Conservation (phyloP, 2,888 invertebrate species). For the Metalampra italica region DNA sequence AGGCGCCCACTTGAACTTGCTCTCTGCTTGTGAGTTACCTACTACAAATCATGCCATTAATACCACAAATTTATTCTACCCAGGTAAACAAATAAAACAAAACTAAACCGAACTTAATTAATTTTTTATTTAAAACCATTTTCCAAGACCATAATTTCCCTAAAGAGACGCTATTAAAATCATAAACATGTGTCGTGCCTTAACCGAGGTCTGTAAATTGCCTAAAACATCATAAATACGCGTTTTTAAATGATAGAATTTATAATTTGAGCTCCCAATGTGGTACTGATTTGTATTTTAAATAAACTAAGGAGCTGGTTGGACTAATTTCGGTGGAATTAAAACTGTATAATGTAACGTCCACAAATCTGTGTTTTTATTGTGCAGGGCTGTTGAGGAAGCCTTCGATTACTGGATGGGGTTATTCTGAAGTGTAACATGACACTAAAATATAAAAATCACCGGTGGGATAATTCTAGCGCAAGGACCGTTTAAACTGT, state of each 20-base stretch:
- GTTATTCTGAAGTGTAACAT: constrained; percentile 25
- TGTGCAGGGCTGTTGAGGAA: constrained; percentile 58
- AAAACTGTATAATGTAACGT: constrained; percentile 48
- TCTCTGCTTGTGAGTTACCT: constrained; percentile 4
- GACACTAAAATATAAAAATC: no score
- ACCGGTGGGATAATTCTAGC: no score
- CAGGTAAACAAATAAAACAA: constrained; percentile 35
- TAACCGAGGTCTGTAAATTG: constrained; percentile 27
- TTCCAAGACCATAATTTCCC: constrained; percentile 33
- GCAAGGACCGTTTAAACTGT: no score
- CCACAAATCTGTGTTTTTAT: constrained; percentile 65
- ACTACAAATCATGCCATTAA: constrained; percentile 5
- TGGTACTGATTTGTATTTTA: constrained; percentile 50
- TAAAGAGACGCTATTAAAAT: constrained; percentile 38
- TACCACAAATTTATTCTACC: constrained; percentile 22
- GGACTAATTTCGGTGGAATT: constrained; percentile 58
- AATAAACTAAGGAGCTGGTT: constrained; percentile 50
- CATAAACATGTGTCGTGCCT: constrained; percentile 38
- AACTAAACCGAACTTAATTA: constrained; percentile 36
- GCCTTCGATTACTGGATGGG: constrained; percentile 40
- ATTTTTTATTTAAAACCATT: constrained; percentile 40
- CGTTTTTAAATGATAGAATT: constrained; percentile 43
- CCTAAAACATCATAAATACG: constrained; percentile 37
- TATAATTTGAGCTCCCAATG: constrained; percentile 45
- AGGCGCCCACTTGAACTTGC: no score